These are phyloP conservation scores for Anarrhichthys ocellatus DNA, from an alignment of 2,113 vertebrate species.

Conservation along the genomic window DNA sequence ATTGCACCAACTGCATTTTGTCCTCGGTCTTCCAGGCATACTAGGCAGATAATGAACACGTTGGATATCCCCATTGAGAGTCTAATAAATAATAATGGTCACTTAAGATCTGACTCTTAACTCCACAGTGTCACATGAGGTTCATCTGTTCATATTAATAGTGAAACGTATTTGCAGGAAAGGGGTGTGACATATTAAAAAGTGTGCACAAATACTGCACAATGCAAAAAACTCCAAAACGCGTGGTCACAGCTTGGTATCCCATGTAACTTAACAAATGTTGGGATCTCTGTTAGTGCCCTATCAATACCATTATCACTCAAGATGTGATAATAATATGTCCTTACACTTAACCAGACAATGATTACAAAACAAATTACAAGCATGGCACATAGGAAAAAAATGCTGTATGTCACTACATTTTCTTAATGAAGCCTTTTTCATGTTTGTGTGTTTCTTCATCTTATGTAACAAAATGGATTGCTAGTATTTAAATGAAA, in stretches of 20 bases:
- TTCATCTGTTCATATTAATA: conserved; percentile 14
- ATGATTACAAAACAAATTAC: background rate
- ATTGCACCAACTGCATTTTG: background rate
- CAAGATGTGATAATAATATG: background rate
- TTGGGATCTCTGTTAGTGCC: background rate
- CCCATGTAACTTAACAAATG: background rate
- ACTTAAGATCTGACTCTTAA: conserved; percentile 10
- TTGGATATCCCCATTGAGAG: conserved; percentile 27
- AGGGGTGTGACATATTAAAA: background rate
- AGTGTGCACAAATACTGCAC: background rate
- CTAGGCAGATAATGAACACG: conserved; percentile 12
- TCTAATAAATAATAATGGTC: conserved; percentile 37
- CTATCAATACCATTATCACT: background rate
- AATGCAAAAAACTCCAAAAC: background rate
- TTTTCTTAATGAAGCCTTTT: background rate
- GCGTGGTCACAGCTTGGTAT: background rate
- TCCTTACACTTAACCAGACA: background rate
- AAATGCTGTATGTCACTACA: background rate
- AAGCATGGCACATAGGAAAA: background rate
- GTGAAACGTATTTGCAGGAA: conserved; percentile 3
- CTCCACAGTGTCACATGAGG: conserved; percentile 9
- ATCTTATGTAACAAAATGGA: conserved; percentile 9
- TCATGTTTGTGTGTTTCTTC: background rate
- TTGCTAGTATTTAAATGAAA: conserved; percentile 36
- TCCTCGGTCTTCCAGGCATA: background rate